Evolutionary conservation across 2,113 vertebrate genomes (phyloP), one percentile per base, ranked within the genome.

Genomic region (Catharus minimus): DNA sequence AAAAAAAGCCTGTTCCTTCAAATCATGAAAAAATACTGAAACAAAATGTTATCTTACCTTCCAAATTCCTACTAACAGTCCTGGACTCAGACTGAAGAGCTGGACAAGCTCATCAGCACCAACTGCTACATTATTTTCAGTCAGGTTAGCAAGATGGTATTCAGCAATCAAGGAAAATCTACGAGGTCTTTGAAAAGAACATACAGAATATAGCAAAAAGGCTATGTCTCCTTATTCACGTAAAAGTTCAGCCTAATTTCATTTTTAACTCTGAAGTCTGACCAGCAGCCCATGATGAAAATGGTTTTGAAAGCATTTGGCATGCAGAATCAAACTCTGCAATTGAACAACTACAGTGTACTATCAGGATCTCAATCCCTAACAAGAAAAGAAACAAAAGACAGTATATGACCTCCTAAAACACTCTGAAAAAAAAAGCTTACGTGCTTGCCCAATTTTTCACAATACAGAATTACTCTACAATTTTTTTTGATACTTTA

Each of bases 51-150:
- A 18, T 39, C 91, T 94, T 97, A 98, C 98, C 98, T 97, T 98
- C 98, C 99, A 99, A 50, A 98, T 75, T 36, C 98, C 98, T 33
- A 99, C 23, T 78, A 98, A 47, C 15, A 99, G 74, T 41, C 98
- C 98, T 24, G 98, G 97, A 58, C 97, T 66, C 23, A 98, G 68
- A 62, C 91, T 92, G 88, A 98, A 96, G 82, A 98, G 83, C 60
- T 97, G 96, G 39, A 99, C 88, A 82, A 98, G 86, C 21, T 64
- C 83, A 94, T 99, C 98, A 27, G 96, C 95, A 47, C 98, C 98
- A 66, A 98, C 50, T 79, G 95, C 61, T 32, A 44, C 30, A 15
- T 89, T 56, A 7, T 50, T 82, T 79, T 91, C 73, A 13, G 74
- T 92, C 74, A 98, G 30, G 49, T 95, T 53, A 84, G 86, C 90